phyloP scores from a whole-genome alignment of 2,797 vertebrate species.

The Lepilemur ruficaudatus region DNA sequence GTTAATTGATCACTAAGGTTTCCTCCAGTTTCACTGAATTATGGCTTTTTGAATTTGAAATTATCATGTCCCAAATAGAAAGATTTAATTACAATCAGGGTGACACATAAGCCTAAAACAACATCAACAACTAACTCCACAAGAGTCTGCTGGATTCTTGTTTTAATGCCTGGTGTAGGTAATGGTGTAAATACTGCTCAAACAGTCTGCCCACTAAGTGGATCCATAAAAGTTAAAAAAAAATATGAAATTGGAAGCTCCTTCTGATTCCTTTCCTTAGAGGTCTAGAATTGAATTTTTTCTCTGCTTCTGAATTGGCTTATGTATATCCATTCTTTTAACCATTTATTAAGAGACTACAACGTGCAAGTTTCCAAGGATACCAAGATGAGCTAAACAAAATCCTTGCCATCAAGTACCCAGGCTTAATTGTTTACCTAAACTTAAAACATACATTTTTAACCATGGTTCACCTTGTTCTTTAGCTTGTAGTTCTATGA shows the following conservation, averaged over 20 bases:
- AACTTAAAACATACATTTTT: neutral
- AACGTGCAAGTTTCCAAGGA: neutral
- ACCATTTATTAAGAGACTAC: neutral
- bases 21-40: neutral
- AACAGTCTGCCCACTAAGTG: neutral
- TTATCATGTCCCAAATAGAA: neutral
- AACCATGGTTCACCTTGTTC: conserved; percentile 79
- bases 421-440: conserved; percentile 4
- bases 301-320: neutral
- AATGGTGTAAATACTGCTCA: neutral
- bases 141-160: neutral
- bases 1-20: neutral
- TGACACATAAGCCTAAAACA: neutral
- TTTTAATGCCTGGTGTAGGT: neutral
- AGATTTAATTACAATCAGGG: neutral
- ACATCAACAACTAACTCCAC: neutral
- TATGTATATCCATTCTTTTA: neutral
- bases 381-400: neutral
- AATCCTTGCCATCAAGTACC: neutral
- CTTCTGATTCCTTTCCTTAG: neutral
- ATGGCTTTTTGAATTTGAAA: neutral
- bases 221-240: neutral
- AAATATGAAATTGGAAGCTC: neutral
- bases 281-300: neutral
- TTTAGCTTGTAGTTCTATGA: conserved; percentile 66